Evolutionary conservation across 2,888 invertebrate species (phyloP).

Genomic region (Pinctada fucata): DNA sequence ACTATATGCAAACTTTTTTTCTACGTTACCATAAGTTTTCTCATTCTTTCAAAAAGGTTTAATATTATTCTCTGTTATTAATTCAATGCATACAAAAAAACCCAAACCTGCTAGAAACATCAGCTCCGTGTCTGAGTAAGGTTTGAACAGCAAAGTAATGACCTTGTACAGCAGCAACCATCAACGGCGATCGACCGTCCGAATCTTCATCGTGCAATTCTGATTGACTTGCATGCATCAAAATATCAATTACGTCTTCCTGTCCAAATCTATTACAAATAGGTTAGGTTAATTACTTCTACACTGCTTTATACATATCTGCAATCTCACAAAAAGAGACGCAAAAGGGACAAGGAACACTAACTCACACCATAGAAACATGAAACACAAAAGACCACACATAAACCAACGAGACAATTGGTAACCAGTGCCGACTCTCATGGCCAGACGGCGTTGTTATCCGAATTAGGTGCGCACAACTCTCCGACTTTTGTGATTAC

Average conservation of each 20-base stretch:
- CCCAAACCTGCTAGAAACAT: constrained; percentile 48
- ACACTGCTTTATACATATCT: background rate
- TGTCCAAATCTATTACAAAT: constrained; percentile 44
- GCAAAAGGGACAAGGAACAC: too few relatives aligned
- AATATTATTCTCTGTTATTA: too few relatives aligned
- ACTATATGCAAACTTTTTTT: too few relatives aligned
- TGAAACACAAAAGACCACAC: too few relatives aligned
- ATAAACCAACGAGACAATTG: background rate
- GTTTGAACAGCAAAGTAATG: constrained; percentile 47
- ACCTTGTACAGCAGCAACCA: constrained; percentile 50
- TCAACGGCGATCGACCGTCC: constrained; percentile 55
- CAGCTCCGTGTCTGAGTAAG: constrained; percentile 51
- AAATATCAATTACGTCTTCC: constrained; percentile 49
- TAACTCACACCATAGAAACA: too few relatives aligned
- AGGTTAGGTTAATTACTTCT: background rate
- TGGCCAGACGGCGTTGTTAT: background rate
- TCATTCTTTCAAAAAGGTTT: too few relatives aligned
- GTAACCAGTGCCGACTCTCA: background rate
- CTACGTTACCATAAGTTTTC: too few relatives aligned
- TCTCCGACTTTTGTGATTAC: too few relatives aligned
- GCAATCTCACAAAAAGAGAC: background rate
- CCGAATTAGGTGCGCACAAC: too few relatives aligned
- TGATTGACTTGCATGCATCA: constrained; percentile 48
- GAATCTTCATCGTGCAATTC: constrained; percentile 55
- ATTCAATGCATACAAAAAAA: too few relatives aligned